phyloP scores from a whole-genome alignment of 2,797 vertebrate species.

The Sylvia borin region DNA sequence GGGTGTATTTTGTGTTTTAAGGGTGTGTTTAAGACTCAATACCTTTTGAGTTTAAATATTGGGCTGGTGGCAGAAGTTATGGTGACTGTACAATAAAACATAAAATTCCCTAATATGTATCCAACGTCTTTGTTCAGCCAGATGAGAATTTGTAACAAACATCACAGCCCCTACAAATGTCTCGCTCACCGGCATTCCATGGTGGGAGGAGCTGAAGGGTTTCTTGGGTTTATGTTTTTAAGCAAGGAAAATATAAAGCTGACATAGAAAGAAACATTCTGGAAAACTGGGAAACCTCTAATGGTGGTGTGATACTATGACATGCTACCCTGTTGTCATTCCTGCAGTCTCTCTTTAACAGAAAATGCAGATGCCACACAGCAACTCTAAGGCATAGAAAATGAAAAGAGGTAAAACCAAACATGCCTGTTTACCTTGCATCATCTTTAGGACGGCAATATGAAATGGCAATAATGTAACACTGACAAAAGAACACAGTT shows the following conservation, averaged over 20 bases:
- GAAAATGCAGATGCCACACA: neutral
- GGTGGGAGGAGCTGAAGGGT: neutral
- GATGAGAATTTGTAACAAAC: neutral
- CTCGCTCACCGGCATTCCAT: fast-evolving
- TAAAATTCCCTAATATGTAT: neutral
- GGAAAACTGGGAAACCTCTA: neutral
- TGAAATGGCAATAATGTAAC: neutral
- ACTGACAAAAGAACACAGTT: neutral
- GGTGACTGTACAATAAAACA: neutral
- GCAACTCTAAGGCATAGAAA: neutral
- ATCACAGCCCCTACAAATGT: fast-evolving
- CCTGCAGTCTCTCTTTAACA: neutral
- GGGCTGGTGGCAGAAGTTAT: neutral
- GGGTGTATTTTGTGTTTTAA: neutral
- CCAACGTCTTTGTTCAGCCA: neutral
- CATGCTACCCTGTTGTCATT: neutral
- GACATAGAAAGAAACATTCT: neutral
- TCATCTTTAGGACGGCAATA: neutral
- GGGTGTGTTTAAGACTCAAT: neutral
- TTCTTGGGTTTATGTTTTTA: neutral
- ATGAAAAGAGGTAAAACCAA: neutral
- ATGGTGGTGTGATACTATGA: neutral
- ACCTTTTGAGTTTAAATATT: neutral
- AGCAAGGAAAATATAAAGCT: neutral
- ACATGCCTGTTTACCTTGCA: neutral